Evolutionary conservation across 2,888 invertebrate genomes (phyloP), one percentile per base, ranked within the genome.

Genomic region (Mantis religiosa): DNA sequence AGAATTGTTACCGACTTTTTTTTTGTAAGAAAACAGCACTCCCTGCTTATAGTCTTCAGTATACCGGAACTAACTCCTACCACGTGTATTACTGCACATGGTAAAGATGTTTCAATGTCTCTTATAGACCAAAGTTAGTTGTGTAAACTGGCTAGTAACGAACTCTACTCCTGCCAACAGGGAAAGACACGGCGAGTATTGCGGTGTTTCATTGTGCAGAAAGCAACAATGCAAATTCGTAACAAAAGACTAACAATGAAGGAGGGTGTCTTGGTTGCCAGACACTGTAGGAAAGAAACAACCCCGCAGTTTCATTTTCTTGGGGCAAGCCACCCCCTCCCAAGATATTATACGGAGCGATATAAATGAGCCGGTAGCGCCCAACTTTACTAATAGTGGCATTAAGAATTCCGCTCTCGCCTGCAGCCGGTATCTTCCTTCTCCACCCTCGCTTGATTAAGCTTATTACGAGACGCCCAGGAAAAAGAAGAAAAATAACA

Each of bases 381-480:
- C 83, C 89, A 89, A 89, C 89, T 85, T 90, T 90, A 90, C 90
- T 90, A 90, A 90, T 90, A 88, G 88, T 89, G 81, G 87, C 85
- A 89, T 89, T 90, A 89, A 89, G 89, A 88, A 90, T 90, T 90
- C 90, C 87, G 54, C 88, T 89, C 89, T 82, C 89, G 54, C 54
- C 54, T 71, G 85, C 41, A 85, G 27, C 71, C 81, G 71, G 4
- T 82, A 82, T 28, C 30, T 71, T 20, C 88, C 54, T 87, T 30
- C 84, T 81, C 84, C 84, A 84, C 84, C 81, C 88, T 30, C 81
- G 89, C 89, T 90, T 90, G 90, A 90, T 90, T 90, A 90, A 90
- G 89, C 90, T 90, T 90, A 90, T 90, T 90, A 90, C 89, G 88
- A 87, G 87, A 87, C 82, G 28, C 84, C 54, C 71, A 28, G 30